A percentile compares a stretch with the other conserved stretches of the same genome.
These are phyloP conservation scores for Panzeria rudis DNA, from an alignment of 2,888 invertebrate genomes.

Conservation along the genomic window DNA sequence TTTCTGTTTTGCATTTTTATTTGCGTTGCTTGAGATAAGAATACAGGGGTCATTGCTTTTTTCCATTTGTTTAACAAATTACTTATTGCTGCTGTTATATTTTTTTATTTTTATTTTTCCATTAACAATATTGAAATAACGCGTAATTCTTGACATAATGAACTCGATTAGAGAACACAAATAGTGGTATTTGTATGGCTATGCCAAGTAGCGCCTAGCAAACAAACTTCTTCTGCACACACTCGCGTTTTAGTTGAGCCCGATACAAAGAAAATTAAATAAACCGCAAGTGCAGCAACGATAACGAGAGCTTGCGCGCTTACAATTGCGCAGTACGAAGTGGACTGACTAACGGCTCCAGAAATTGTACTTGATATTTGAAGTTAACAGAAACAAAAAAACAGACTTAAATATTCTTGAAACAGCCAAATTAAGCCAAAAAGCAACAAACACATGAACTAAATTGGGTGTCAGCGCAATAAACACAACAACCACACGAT, in stretches of 20 bases:
- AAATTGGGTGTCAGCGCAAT: conserved; percentile 59
- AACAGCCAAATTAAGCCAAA: conserved; percentile 42
- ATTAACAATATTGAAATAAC: conserved; percentile 43
- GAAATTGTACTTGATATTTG: conserved; percentile 45
- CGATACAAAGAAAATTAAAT: conserved; percentile 9
- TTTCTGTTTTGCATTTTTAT: conserved; percentile 11
- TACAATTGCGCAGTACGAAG: conserved; percentile 54
- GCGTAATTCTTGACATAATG: conserved; percentile 55
- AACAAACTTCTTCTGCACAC: conserved; percentile 4
- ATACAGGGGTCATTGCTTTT: conserved; percentile 14
- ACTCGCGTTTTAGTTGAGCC: conserved; percentile 1
- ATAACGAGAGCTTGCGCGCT: conserved; percentile 31
- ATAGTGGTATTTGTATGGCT: conserved; percentile 7
- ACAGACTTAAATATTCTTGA: conserved; percentile 44
- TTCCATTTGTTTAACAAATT: conserved; percentile 33
- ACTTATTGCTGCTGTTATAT: conserved; percentile 18
- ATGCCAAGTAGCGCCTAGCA: conserved; percentile 3
- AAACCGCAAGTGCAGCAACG: conserved; percentile 40
- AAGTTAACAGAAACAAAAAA: conserved; percentile 39
- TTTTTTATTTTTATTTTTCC: conserved; percentile 36
- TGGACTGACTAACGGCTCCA: conserved; percentile 54
- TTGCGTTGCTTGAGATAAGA: conserved; percentile 24
- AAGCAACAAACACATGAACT: conserved; percentile 23
- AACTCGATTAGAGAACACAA: conserved; percentile 52
- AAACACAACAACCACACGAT: conserved; percentile 11